Evolutionary conservation across 1,140 invertebrate species (phyloP).

Genomic region (Periplaneta americana): DNA sequence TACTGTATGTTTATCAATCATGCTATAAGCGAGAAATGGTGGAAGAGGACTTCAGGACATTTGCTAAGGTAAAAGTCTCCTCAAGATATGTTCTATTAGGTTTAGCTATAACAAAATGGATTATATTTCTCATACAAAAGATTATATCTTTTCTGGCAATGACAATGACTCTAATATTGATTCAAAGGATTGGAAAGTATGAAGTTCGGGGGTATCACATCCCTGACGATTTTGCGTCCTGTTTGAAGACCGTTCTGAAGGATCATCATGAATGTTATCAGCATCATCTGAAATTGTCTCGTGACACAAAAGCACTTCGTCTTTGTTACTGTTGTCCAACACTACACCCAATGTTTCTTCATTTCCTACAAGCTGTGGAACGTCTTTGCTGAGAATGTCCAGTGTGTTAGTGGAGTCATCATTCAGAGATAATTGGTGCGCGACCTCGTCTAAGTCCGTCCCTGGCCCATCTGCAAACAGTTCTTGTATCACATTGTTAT

Average conservation of each 20-base stretch:
- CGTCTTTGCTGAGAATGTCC: not conserved
- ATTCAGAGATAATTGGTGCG: not conserved
- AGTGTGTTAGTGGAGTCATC: not conserved
- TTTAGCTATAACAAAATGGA: too few relatives aligned
- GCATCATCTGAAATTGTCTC: not conserved
- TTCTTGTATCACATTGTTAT: not conserved
- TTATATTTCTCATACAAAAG: too few relatives aligned
- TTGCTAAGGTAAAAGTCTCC: too few relatives aligned
- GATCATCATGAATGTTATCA: not conserved
- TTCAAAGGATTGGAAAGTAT: not conserved
- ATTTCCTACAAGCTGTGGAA: not conserved
- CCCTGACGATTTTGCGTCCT: not conserved
- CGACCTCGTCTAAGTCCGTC: not conserved
- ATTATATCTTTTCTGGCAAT: not conserved
- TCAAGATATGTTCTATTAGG: too few relatives aligned
- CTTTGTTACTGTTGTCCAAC: not conserved
- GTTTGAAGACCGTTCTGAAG: not conserved
- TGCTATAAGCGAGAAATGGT: too few relatives aligned
- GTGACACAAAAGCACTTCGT: not conserved
- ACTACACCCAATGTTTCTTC: not conserved
- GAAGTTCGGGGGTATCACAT: not conserved
- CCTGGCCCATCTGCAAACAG: not conserved
- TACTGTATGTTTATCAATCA: too few relatives aligned
- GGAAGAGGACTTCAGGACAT: too few relatives aligned
- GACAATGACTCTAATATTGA: not conserved